Evolutionary conservation across 2,888 invertebrate genomes (phyloP).

Genomic region (Drosophila borborema): DNA sequence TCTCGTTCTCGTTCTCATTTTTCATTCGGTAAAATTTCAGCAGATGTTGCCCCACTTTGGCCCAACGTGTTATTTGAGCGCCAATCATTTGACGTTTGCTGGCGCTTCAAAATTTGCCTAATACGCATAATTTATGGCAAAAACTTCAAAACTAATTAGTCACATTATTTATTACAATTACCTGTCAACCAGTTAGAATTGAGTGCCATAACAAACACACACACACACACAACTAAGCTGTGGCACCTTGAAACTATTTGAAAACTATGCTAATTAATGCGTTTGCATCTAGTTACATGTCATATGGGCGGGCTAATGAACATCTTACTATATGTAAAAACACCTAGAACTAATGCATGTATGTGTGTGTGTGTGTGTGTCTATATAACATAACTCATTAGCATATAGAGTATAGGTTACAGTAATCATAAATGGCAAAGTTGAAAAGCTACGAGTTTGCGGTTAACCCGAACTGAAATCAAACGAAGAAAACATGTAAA

Average conservation of each 20-base stretch:
- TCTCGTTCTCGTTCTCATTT: background rate
- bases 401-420: background rate
- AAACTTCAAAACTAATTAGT: constrained; percentile 70
- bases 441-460: background rate
- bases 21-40: background rate
- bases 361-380: background rate
- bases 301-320: constrained; percentile 32
- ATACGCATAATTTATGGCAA: constrained; percentile 64
- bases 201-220: constrained; percentile 29
- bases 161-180: constrained; percentile 74
- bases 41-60: constrained; percentile 21
- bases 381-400: background rate
- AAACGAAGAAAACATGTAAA: background rate
- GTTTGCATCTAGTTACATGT: constrained; percentile 60
- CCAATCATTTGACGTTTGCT: constrained; percentile 40
- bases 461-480: background rate
- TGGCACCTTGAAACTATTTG: constrained; percentile 48
- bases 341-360: background rate
- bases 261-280: constrained; percentile 69
- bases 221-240: background rate
- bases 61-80: constrained; percentile 29
- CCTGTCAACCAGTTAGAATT: constrained; percentile 57
- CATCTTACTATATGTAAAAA: background rate
- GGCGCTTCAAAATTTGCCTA: constrained; percentile 48
- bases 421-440: background rate